A percentile compares a stretch with the other conserved stretches of the same genome.
phyloP scores from a whole-genome alignment of 2,113 vertebrate genomes.

The Dicrurus megarhynchus region DNA sequence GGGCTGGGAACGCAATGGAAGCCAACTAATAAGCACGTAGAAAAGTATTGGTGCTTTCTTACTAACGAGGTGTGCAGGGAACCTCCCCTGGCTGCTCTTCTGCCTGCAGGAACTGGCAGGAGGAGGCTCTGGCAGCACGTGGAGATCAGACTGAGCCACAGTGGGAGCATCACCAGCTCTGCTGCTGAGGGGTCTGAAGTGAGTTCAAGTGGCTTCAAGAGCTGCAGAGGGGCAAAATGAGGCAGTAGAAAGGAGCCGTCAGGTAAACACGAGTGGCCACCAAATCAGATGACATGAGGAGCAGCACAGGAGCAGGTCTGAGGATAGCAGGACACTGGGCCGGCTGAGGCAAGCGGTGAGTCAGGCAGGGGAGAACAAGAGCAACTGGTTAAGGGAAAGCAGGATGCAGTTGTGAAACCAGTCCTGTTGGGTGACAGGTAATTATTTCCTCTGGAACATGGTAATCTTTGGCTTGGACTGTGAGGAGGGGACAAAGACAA shows the following conservation, averaged over 20 bases:
- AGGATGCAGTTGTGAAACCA: slow-evolving; percentile 6
- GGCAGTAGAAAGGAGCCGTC: not conserved
- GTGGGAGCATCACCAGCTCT: not conserved
- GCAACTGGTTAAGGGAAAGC: slow-evolving; percentile 35
- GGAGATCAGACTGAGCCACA: not conserved
- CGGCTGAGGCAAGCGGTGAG: not conserved
- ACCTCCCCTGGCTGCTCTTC: not conserved
- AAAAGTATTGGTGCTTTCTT: not conserved
- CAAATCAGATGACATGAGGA: not conserved
- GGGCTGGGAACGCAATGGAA: not conserved
- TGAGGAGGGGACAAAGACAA: not conserved
- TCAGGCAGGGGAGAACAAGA: slow-evolving; percentile 28
- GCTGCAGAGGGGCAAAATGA: not conserved
- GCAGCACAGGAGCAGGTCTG: not conserved
- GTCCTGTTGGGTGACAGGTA: not conserved
- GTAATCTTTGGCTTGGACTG: not conserved
- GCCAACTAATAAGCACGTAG: not conserved
- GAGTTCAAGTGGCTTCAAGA: not conserved
- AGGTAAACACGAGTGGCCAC: not conserved
- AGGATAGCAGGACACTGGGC: not conserved
- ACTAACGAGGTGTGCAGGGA: not conserved
- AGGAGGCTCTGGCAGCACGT: not conserved
- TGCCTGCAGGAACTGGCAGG: not conserved
- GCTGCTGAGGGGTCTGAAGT: not conserved
- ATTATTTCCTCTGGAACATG: not conserved